Evolutionary conservation across 2,113 vertebrate genomes (phyloP).

Genomic region (Trogon surrucura): DNA sequence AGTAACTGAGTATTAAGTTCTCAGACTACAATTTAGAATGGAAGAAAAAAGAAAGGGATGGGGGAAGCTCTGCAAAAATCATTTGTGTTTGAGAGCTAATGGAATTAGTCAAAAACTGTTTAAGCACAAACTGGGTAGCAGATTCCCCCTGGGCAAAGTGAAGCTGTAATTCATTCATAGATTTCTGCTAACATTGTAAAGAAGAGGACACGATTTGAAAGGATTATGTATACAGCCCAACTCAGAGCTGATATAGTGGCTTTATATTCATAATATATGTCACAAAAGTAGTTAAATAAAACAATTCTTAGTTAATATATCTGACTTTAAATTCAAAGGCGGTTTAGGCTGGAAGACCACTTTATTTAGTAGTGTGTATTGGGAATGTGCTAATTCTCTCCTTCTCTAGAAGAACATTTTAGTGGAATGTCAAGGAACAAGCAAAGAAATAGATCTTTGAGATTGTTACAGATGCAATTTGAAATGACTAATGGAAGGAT

Average conservation of each 20-base stretch:
- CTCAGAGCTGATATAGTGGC: background rate
- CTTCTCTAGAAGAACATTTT: background rate
- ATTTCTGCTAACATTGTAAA: background rate
- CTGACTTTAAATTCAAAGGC: background rate
- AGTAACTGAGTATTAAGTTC: background rate
- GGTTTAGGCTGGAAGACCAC: background rate
- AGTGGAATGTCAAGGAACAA: background rate
- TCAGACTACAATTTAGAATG: background rate
- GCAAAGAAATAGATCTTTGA: background rate
- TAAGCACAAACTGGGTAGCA: background rate
- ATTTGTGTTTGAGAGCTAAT: background rate
- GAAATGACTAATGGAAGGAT: background rate
- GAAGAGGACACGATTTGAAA: background rate
- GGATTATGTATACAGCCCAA: background rate
- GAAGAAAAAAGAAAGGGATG: accelerated
- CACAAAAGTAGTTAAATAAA: background rate
- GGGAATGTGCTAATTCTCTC: background rate
- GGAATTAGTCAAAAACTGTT: background rate
- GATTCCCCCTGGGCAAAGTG: background rate
- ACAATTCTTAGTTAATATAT: background rate
- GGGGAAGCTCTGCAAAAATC: background rate
- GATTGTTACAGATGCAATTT: background rate
- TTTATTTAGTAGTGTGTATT: background rate
- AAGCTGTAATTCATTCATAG: background rate
- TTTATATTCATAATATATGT: background rate